Base-by-base conservation (phyloP, 2,888 invertebrate genomes). In the Calameuta filiformis region DNA sequence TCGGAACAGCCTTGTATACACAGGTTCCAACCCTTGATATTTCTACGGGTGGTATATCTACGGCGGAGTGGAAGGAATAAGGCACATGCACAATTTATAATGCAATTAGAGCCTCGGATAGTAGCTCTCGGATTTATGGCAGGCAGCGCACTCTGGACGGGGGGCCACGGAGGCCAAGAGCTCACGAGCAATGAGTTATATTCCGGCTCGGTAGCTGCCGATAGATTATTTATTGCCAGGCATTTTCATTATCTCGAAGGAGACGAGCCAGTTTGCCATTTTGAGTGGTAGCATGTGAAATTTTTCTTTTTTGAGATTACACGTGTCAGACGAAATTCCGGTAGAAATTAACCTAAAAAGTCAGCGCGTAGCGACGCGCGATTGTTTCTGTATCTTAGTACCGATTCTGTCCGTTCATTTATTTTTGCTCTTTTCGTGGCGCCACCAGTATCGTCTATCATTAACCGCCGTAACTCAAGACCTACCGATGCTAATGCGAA, bases 121-220 rank as follows among this genome's bases (percentile, higher is more conserved):
- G 90, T 90, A 90, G 90, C 89, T 87, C 88, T 86, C 90, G 90
- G 89, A 91, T 91, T 91, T 91, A 91, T 90, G 90, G 90, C 89
- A 88, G 90, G 85, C 80, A 77, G 83, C 80, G 82, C 79, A 79
- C 82, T 76, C 69, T 79, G 79, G 75, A 75, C 77, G 77, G 78
- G 79, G 83, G 78, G 79, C 75, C 79, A 79, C 77, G 84, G 78
- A 78, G 77, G 81, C 75, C 78, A 74, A 75, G 80, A 82, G 80
- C 84, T 85, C 87, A 82, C 83, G 80, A 80, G 84, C 87, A 89
- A 90, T 90, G 91, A 90, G 89, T 90, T 91, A 91, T 90, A 88
- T 84, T 88, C 88, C 87, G 86, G 87, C 85, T 88, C 89, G 87
- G 91, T 91, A 90, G 90, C 89, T 85, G 86, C 90, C 90, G 88